These are phyloP conservation scores for Cephus pulcher DNA, from an alignment of 2,888 invertebrate genomes.

Conservation along the genomic window DNA sequence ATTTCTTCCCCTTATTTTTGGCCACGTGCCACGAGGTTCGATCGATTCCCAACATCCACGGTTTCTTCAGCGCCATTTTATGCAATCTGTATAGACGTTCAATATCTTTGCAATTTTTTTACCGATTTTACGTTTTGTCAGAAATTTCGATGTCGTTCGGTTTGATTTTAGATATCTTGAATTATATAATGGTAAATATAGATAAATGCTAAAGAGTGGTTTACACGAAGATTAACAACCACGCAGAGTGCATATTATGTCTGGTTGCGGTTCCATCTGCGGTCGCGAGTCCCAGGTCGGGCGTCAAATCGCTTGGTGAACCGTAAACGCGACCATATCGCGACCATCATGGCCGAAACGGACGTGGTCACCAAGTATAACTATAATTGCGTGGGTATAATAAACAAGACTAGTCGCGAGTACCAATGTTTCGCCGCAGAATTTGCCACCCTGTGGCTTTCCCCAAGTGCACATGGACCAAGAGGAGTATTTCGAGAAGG, in stretches of 20 bases:
- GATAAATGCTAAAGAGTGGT: background rate
- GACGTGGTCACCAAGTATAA: conserved; percentile 45
- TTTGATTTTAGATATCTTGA: background rate
- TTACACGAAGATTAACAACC: conserved; percentile 24
- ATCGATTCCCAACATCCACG: background rate
- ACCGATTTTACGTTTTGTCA: background rate
- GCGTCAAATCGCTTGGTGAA: conserved; percentile 58
- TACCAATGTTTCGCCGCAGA: background rate
- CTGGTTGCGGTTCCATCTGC: conserved; percentile 40
- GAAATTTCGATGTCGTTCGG: background rate
- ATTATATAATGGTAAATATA: background rate
- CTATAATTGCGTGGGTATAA: conserved; percentile 42
- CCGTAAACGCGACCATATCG: conserved; percentile 58
- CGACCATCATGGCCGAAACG: conserved; percentile 49
- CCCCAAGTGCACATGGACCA: background rate
- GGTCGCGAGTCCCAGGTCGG: conserved; percentile 31
- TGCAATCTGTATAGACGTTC: background rate
- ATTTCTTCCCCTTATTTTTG: background rate
- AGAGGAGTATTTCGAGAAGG: background rate
- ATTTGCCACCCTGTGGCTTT: background rate
- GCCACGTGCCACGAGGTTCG: background rate
- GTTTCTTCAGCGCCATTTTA: background rate
- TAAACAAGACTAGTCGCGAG: conserved; percentile 31
- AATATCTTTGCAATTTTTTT: background rate
- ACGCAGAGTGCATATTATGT: conserved; percentile 38